Conservation (phyloP, 2,888 invertebrate genomes). For the Brenthis daphne region DNA sequence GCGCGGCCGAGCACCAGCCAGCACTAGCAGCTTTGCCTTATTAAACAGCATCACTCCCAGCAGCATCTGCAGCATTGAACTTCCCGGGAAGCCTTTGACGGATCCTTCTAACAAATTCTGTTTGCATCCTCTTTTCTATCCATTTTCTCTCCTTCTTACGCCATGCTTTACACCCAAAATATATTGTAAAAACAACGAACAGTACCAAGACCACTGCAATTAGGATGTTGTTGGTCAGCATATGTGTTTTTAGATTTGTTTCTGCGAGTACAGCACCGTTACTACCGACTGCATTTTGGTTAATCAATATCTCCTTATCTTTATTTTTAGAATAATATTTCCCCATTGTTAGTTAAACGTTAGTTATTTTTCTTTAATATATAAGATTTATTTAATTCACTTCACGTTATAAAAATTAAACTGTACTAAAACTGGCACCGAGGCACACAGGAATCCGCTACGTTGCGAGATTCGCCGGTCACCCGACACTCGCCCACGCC, state of each 20-base stretch:
- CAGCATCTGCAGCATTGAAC: neutral
- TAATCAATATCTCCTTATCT: too few species aligned
- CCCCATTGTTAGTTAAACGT: too few species aligned
- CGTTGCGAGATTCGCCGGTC: constrained; percentile 6
- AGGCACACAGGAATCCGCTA: constrained; percentile 10
- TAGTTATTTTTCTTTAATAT: too few species aligned
- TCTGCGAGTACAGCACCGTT: too few species aligned
- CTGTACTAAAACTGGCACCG: neutral
- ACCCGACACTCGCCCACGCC: constrained; percentile 1
- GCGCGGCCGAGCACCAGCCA: too few species aligned
- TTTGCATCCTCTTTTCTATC: neutral
- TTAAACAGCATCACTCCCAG: neutral
- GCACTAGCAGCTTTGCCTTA: too few species aligned
- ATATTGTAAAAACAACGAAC: neutral
- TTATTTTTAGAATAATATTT: too few species aligned
- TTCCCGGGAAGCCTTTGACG: neutral
- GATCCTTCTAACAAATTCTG: neutral
- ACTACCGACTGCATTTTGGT: too few species aligned
- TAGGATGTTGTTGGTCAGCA: too few species aligned
- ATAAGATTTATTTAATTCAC: too few species aligned
- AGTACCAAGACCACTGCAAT: neutral
- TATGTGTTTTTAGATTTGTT: too few species aligned
- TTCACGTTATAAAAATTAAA: too few species aligned
- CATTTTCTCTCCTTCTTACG: neutral
- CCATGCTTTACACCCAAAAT: neutral